Conservation (phyloP, 2,797 vertebrate genomes). For the Tenualosa thibaudeaui region DNA sequence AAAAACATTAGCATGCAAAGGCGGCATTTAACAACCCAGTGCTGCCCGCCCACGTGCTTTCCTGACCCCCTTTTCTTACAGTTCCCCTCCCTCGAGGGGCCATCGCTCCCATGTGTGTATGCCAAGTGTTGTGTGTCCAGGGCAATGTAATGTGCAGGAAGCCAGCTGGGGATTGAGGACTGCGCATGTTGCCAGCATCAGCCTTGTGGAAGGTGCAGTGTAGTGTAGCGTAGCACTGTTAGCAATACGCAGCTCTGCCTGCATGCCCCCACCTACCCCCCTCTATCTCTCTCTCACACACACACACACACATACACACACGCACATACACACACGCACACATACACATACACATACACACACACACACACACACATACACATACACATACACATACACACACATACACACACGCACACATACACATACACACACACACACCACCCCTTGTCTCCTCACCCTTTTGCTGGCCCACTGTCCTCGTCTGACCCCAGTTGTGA, state of each 20-base stretch:
- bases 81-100: neutral
- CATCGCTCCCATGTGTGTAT: neutral
- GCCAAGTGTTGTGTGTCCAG: neutral
- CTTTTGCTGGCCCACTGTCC: neutral
- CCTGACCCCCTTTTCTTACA: neutral
- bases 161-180: neutral
- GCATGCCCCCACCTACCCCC: neutral
- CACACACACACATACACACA: neutral
- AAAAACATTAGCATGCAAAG: neutral
- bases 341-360: neutral
- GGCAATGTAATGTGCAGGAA: neutral
- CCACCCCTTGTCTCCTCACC: neutral
- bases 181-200: neutral
- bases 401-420: neutral
- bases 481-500: neutral
- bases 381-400: neutral
- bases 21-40: neutral
- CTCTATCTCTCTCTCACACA: too few species aligned
- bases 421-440: neutral
- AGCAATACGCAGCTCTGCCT: neutral
- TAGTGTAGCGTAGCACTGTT: neutral
- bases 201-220: neutral
- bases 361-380: neutral
- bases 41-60: neutral
- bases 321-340: neutral